These are phyloP conservation scores for Danio aesculapii DNA, from an alignment of 2,797 vertebrate species.

Conservation along the genomic window DNA sequence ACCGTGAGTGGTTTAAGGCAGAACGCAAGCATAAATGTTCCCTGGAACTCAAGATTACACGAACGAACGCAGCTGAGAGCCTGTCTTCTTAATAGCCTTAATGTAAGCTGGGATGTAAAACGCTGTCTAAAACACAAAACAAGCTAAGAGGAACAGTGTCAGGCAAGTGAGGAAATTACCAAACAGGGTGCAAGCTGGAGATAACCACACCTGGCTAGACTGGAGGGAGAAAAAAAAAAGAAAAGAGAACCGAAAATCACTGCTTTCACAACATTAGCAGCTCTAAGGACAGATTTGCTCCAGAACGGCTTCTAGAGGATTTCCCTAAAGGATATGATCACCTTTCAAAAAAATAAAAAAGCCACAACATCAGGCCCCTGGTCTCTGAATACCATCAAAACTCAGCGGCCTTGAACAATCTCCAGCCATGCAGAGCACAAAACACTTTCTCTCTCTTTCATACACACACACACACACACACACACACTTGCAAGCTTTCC, in stretches of 20 bases:
- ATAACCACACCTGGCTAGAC: conserved; percentile 41
- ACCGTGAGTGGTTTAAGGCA: conserved; percentile 31
- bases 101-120: conserved; percentile 20
- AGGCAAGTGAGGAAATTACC: conserved; percentile 1
- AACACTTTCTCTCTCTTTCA: conserved; percentile 58
- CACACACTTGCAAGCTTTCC: not conserved
- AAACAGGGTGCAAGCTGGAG: conserved; percentile 28
- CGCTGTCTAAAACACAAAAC: conserved; percentile 18
- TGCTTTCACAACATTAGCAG: conserved; percentile 53
- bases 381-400: conserved; percentile 72
- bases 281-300: conserved; percentile 63
- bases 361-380: conserved; percentile 70
- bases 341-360: conserved; percentile 61
- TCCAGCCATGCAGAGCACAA: conserved; percentile 74
- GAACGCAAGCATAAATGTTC: conserved; percentile 1
- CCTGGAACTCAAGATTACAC: conserved; percentile 26
- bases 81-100: conserved; percentile 28
- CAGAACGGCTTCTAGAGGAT: conserved; percentile 63
- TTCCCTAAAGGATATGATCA: conserved; percentile 64
- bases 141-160: conserved; percentile 30
- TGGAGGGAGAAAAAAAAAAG: not conserved
- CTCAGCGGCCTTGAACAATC: conserved; percentile 73
- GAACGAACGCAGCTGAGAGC: not conserved
- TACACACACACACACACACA: not conserved
- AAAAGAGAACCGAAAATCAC: conserved; percentile 33